Evolutionary conservation across 2,113 vertebrate genomes (phyloP), one percentile per base, ranked within the genome.

Genomic region (Manacus vitellinus): DNA sequence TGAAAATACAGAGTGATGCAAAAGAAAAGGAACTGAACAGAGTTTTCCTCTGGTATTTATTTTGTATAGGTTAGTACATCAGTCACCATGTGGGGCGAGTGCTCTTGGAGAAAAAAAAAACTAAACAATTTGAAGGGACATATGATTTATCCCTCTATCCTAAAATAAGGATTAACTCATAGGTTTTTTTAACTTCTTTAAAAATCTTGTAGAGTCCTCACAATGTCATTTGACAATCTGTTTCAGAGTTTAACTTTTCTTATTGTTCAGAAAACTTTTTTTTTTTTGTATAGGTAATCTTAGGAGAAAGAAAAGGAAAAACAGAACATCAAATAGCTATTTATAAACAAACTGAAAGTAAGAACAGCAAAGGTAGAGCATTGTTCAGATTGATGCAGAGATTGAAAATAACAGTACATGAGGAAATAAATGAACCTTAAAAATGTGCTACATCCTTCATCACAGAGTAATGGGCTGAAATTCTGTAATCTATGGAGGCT

Each of bases 371-470:
- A 92, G 71, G n/a, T 58, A 88, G 10, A 73, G 13, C 3, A 3
- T 66, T 81, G 24, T 71, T 86, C 55, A 92, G 35, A 55, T 18
- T 80, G 86, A 91, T 63, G 52, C 19, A 91, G 83, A 88, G 68
- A 88, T 39, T 86, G 58, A 84, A 92, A 28, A 35, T 62, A 88
- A 80, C 35, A 90, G 71, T 88, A 79, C 47, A 41, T 47, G 71
- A 72, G 72, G 44, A 93, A 93, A 77, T 77, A 95, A 91, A 92
- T 83, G 67, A 86, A 94, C 59, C 51, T 74, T 95, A 74, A 97
- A 94, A 92, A 55, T 62, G 21, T 73, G 58, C 23, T 79, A 54
- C 59, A 77, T 85, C 28, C 23, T 76, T 90, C 88, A 88, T 92
- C 79, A 85, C 23, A 90, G 51, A 70, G 39, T 62, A 90, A 84